A percentile compares a stretch with the other conserved stretches of the same genome.
Evolutionary conservation across 2,113 vertebrate genomes (phyloP).

Genomic region (Sceloporus tristichus): DNA sequence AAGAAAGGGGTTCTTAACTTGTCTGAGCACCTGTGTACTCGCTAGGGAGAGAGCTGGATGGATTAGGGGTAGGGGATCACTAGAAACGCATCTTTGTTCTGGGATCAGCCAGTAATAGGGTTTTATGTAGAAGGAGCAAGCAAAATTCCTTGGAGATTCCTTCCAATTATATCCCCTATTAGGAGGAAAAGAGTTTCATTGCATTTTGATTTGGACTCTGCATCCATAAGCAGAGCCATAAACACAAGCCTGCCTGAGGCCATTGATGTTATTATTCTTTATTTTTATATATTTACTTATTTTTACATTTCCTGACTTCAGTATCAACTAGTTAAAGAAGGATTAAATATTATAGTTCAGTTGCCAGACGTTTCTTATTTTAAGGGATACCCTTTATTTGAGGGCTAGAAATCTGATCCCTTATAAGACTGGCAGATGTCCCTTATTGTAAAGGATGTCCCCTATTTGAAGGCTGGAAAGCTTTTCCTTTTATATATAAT

Average conservation of each 20-base stretch:
- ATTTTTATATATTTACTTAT: too few species aligned
- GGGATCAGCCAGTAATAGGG: slow-evolving; percentile 63
- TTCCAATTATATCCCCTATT: slow-evolving; percentile 64
- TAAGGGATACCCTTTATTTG: too few species aligned
- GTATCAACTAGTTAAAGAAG: too few species aligned
- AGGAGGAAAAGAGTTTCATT: slow-evolving; percentile 54
- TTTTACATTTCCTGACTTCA: too few species aligned
- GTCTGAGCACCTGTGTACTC: slow-evolving; percentile 70
- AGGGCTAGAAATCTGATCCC: too few species aligned
- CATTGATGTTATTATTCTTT: slow-evolving; percentile 29
- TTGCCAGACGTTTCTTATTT: too few species aligned
- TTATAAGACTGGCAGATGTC: too few species aligned
- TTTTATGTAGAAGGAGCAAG: slow-evolving; percentile 60
- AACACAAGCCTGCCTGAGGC: slow-evolving; percentile 50
- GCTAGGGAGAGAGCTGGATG: slow-evolving; percentile 41
- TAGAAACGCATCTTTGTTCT: slow-evolving; percentile 64
- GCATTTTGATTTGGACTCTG: slow-evolving; percentile 46
- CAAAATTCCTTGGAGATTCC: slow-evolving; percentile 59
- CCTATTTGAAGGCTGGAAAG: too few species aligned
- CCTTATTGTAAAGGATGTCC: too few species aligned
- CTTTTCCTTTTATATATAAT: too few species aligned
- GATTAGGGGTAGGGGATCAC: slow-evolving; percentile 68
- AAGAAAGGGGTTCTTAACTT: slow-evolving; percentile 50
- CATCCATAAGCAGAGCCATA: slow-evolving; percentile 30
- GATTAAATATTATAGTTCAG: too few species aligned